Conservation (phyloP, 1,140 invertebrate species). For the Caerostris darwini region DNA sequence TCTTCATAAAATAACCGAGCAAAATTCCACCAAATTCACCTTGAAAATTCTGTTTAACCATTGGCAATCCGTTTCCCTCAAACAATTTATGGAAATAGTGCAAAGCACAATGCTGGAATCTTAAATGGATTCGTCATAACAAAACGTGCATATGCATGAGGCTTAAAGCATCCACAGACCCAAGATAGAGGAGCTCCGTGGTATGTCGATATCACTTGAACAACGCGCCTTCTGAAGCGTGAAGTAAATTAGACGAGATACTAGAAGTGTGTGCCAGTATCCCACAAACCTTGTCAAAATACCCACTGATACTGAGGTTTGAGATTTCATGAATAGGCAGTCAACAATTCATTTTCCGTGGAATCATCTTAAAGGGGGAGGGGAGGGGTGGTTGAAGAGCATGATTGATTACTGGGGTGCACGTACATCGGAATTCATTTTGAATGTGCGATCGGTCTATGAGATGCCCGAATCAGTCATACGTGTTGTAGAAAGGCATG, state of each 20-base stretch:
- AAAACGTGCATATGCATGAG: slow-evolving; percentile 30
- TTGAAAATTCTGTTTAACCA: too few species aligned
- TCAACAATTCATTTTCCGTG: slow-evolving; percentile 30
- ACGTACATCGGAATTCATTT: slow-evolving; percentile 30
- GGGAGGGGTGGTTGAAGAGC: not conserved
- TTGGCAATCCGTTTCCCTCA: not conserved
- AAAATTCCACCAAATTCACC: too few species aligned
- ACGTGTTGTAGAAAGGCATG: not conserved
- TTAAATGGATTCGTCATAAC: slow-evolving; percentile 24
- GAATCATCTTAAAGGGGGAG: not conserved
- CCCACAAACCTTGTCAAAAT: slow-evolving; percentile 14
- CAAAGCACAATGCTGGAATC: not conserved
- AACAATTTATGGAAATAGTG: not conserved
- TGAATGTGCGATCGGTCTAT: not conserved
- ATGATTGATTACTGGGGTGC: slow-evolving; percentile 10
- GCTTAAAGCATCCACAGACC: not conserved
- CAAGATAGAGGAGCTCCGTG: not conserved
- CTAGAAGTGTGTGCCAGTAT: not conserved
- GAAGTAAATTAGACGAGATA: not conserved
- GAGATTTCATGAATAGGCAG: slow-evolving; percentile 36
- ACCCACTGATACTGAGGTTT: slow-evolving; percentile 21
- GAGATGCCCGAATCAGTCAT: slow-evolving; percentile 10
- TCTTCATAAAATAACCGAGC: too few species aligned
- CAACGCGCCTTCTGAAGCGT: not conserved
- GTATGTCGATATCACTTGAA: not conserved